Evolutionary conservation across 2,888 invertebrate species (phyloP).

Genomic region (Pinctada fucata): DNA sequence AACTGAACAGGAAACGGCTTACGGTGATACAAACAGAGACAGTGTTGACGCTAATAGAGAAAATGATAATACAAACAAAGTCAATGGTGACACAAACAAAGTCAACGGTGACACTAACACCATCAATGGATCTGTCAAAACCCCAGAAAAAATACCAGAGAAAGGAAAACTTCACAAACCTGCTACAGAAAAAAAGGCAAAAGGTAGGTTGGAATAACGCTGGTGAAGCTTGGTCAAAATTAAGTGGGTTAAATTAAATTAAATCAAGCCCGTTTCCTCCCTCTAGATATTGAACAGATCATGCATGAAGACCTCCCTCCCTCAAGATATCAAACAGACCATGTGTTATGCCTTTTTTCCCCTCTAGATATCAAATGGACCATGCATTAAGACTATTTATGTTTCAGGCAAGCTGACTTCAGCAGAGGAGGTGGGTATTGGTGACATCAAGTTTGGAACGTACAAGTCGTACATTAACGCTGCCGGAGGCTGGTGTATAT

Average conservation of each 20-base stretch:
- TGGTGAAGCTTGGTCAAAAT: too few relatives aligned
- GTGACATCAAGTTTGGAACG: conserved; percentile 75
- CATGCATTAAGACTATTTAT: too few relatives aligned
- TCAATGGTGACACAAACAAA: not conserved
- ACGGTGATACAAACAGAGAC: not conserved
- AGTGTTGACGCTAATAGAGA: too few relatives aligned
- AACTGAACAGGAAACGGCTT: not conserved
- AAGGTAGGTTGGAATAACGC: too few relatives aligned
- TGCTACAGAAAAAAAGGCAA: not conserved
- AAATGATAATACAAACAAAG: not conserved
- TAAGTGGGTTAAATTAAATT: too few relatives aligned
- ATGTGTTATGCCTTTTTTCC: too few relatives aligned
- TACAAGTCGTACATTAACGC: conserved; percentile 79
- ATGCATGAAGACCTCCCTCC: too few relatives aligned
- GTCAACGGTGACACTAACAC: not conserved
- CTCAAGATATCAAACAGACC: too few relatives aligned
- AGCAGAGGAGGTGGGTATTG: conserved; percentile 73
- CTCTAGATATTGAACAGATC: too few relatives aligned
- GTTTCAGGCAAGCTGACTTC: conserved; percentile 60
- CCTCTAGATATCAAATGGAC: too few relatives aligned
- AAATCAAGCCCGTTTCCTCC: not conserved
- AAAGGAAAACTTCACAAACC: conserved; percentile 8
- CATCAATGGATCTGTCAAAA: too few relatives aligned
- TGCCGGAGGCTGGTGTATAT: conserved; percentile 54
- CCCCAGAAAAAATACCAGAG: conserved; percentile 5